These are phyloP conservation scores for Chirona hameri DNA, from an alignment of 2,888 invertebrate species.

Conservation along the genomic window DNA sequence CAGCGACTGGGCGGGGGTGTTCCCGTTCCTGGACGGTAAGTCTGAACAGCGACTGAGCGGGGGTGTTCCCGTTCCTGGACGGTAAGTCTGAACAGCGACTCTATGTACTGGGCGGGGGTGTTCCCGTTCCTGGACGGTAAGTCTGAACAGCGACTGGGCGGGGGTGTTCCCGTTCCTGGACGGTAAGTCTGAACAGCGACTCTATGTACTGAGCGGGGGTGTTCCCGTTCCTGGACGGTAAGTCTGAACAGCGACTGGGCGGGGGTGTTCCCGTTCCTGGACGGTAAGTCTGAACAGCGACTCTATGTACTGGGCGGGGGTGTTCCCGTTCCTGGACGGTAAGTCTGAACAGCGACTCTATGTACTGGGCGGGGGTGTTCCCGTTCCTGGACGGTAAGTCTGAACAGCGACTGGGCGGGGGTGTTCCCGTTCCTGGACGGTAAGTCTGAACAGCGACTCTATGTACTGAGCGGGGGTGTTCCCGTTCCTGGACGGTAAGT, in stretches of 20 bases:
- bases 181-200: neutral
- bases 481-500: neutral
- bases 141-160: neutral
- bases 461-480: neutral
- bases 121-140: neutral
- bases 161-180: neutral
- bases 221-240: neutral
- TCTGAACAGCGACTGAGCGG: neutral
- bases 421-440: neutral
- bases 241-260: neutral
- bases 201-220: neutral
- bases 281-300: neutral
- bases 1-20: neutral
- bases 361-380: neutral
- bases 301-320: neutral
- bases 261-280: neutral
- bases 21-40: neutral
- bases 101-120: neutral
- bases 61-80: neutral
- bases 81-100: neutral
- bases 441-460: neutral
- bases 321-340: neutral
- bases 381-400: neutral
- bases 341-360: neutral
- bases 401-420: neutral